Conservation (phyloP, 35 echinoderm and acorn worm species). For the Diadema setosum region DNA sequence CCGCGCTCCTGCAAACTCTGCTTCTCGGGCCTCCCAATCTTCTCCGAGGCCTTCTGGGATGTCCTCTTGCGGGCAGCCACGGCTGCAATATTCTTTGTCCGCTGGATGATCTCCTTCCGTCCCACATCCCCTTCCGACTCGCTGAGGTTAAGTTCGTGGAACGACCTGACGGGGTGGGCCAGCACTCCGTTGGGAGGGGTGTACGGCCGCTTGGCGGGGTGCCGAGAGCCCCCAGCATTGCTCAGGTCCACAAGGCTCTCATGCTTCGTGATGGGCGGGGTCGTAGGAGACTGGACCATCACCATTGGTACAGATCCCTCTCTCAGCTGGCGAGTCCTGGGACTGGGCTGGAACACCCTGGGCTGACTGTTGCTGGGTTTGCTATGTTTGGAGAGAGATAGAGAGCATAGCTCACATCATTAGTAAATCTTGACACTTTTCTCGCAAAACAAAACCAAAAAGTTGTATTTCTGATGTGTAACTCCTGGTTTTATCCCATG, state of each 20-base stretch:
- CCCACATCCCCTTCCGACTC: conserved; percentile 31
- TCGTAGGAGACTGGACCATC: background rate
- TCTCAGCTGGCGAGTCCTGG: conserved; percentile 66
- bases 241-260: conserved; percentile 8
- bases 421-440: too few relatives aligned
- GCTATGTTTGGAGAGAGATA: background rate
- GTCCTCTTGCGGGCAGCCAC: conserved; percentile 73
- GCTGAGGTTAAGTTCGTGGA: conserved; percentile 32
- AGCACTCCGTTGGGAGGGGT: background rate
- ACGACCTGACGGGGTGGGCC: background rate
- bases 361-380: conserved; percentile 43
- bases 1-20: conserved; percentile 48
- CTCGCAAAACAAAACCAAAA: too few relatives aligned
- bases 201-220: background rate
- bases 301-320: conserved; percentile 28
- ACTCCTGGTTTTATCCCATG: too few relatives aligned
- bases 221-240: background rate
- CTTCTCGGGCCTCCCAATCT: conserved; percentile 3
- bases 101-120: conserved; percentile 68
- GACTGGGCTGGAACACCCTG: conserved; percentile 86
- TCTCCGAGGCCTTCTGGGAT: conserved; percentile 37
- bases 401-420: too few relatives aligned
- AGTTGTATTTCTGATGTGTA: too few relatives aligned
- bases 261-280: background rate
- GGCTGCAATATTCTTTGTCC: conserved; percentile 79